Conservation (phyloP, 2,888 invertebrate genomes). For the Zelleria hepariella region DNA sequence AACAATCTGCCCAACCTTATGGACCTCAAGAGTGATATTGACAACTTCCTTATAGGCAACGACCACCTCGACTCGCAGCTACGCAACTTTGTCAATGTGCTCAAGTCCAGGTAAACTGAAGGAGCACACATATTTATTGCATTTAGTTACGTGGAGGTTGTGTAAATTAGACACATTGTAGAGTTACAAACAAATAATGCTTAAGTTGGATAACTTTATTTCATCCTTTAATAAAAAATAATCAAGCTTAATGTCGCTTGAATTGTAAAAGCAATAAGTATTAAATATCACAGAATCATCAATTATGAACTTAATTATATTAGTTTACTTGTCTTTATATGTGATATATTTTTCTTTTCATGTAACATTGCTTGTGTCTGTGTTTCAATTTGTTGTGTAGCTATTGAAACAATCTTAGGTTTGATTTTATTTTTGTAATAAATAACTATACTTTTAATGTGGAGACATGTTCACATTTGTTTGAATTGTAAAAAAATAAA, state of each 20-base stretch:
- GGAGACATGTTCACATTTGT: constrained; percentile 51
- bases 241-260: constrained; percentile 24
- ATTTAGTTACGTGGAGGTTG: constrained; percentile 62
- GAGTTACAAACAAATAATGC: constrained; percentile 44
- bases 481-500: constrained; percentile 58
- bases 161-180: constrained; percentile 53
- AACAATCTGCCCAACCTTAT: constrained; percentile 80
- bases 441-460: constrained; percentile 21
- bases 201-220: constrained; percentile 33
- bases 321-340: constrained; percentile 32
- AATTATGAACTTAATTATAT: constrained; percentile 4
- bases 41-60: constrained; percentile 43
- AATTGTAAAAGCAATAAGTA: constrained; percentile 46
- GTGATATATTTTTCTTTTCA: constrained; percentile 54
- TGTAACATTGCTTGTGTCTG: constrained; percentile 11
- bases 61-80: constrained; percentile 53
- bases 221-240: constrained; percentile 2
- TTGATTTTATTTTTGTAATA: constrained; percentile 64
- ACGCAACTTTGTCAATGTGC: constrained; percentile 65
- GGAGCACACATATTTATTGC: constrained; percentile 61
- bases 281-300: constrained; percentile 40
- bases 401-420: constrained; percentile 46
- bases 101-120: constrained; percentile 64
- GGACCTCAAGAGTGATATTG: constrained; percentile 65
- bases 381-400: constrained; percentile 6